Base-by-base conservation (phyloP, 1,140 invertebrate genomes). In the Cherax destructor region DNA sequence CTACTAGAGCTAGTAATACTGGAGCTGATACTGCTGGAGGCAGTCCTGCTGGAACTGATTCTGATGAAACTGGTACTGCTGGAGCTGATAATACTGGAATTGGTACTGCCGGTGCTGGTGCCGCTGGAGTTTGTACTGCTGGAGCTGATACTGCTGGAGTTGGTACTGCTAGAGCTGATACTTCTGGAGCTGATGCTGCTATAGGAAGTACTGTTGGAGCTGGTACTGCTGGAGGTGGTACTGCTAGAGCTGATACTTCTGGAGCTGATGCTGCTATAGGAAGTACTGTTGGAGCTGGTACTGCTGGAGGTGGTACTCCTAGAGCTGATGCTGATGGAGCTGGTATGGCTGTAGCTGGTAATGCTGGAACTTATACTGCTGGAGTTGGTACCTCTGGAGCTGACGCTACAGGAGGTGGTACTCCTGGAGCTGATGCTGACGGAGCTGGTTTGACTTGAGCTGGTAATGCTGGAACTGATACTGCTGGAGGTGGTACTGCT, bases 61-160 rank as follows among this genome's bases (percentile, higher is more conserved):
- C n/a, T n/a, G 81, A 59, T 83, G 18, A 30, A 83, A 21, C 61
- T 84, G 16, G 18, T 41, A 4, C 47, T 52, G n/a, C 81, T 83
- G n/a, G 65, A 84, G 21, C 83, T 84, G 13, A 10, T 16, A n/a
- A 41, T 74, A 4, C 18, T 56, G 41, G 47, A 74, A 5, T 18
- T 84, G 41, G 83, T 24, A 49, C 83, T 84, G 41, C 83, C 74
- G 5, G 11, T 74, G 21, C 83, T 84, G 3, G 83, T 72, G 49
- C 61, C 72, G 24, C n/a, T 52, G 13, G 41, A 74, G 13, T 13
- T 85, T 0, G 61, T 50, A 74, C 83, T 74, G 49, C 41, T 85
- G 21, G 65, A 74, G 61, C 65, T 74, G 72, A 59, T 49, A 9
- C n/a, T 74, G 11, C 69, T 74, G 18, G 0, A 74, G 69, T 1